These are phyloP conservation scores for Beaufortia kweichowensis DNA, from an alignment of 2,113 vertebrate genomes.

Conservation along the genomic window DNA sequence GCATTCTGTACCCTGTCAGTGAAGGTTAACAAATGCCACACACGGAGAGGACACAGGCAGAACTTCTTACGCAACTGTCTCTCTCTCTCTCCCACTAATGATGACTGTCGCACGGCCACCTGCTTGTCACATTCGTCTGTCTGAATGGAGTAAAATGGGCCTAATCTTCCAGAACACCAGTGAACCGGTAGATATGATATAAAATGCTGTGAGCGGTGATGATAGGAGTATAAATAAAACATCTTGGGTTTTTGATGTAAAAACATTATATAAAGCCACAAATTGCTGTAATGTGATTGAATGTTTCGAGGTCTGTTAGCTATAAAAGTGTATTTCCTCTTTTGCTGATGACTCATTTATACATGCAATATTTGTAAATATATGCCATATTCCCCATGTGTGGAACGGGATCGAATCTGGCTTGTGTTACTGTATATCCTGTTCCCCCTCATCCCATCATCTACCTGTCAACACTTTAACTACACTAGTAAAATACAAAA, in stretches of 20 bases:
- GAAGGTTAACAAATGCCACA: constrained; percentile 46
- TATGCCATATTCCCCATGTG: neutral
- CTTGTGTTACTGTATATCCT: neutral
- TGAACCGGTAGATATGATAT: neutral
- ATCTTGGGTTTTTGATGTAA: neutral
- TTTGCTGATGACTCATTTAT: no score
- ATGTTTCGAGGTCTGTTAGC: neutral
- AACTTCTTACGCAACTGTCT: constrained; percentile 8
- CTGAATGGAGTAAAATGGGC: neutral
- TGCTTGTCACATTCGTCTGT: constrained; percentile 47
- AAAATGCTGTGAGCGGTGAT: neutral
- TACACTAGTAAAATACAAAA: neutral
- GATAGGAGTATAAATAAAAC: neutral
- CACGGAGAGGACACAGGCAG: neutral
- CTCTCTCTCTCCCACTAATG: constrained; percentile 32
- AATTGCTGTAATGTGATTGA: neutral
- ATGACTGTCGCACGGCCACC: constrained; percentile 31
- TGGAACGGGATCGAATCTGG: neutral
- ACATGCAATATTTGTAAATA: neutral
- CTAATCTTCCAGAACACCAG: constrained; percentile 18
- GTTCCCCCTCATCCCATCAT: neutral
- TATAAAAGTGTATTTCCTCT: neutral
- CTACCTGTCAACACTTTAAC: neutral
- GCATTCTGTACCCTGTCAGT: neutral
- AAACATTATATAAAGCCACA: neutral